Evolutionary conservation across 2,888 invertebrate species (phyloP), one percentile per base, ranked within the genome.

Genomic region (Limnephilus auricula): DNA sequence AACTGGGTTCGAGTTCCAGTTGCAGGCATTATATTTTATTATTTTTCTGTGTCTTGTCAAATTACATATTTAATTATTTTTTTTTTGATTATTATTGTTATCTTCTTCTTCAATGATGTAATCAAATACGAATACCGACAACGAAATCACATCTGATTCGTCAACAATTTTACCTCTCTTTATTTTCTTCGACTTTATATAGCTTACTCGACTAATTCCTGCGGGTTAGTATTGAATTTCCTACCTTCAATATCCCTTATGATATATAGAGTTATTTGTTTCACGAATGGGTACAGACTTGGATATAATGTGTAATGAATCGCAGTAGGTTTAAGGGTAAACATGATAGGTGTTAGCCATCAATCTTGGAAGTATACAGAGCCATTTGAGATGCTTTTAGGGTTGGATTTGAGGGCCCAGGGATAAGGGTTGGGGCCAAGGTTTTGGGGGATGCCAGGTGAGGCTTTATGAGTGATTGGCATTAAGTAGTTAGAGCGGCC

Each of bases 391-490:
- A 65, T 65, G 65, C 65, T 65, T 65, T 65, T 65, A 65, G 9
- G 65, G 9, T n/a, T 10, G 65, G 65, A n/a, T 25, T n/a, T 6
- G 9, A 0, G 25, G 13, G 50, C 18, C 50, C 5, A 50, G 50
- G 18, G 18, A 5, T 18, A 18, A 6, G 15, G 50, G 18, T 65
- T 9, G n/a, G 65, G 9, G 25, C 65, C 9, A n/a, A 65, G 65
- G 25, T 25, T 50, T 65, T 0, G 65, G 65, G 25, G 50, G 80
- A 40, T 40, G 82, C 18, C 79, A 89, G 32, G 89, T 89, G 89
- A 78, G 30, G 79, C 40, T 37, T 78, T 34, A 32, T 12, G 89
- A 50, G 30, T 45, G 82, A 89, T 89, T 89, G 89, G 45, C 89
- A 45, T 50, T 89, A 82, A 89, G 82, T 89, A 88, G 78, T 37